Base-by-base conservation (phyloP, 1,140 invertebrate genomes). In the Tetragnatha versicolor region DNA sequence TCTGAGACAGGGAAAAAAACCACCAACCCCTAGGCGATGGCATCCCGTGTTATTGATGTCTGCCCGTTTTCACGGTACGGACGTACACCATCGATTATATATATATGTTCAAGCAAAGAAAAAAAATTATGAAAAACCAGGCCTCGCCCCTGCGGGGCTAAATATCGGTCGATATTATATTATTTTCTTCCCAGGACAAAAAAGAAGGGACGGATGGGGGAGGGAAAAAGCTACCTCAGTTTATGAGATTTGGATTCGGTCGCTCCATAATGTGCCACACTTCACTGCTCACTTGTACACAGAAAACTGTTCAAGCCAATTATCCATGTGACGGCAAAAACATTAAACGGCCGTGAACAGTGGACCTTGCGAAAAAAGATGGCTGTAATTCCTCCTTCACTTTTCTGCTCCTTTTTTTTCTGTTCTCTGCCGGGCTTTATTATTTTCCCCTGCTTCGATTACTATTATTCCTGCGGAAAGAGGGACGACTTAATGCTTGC, bases 211-310 rank as follows among this genome's bases (percentile, higher is more conserved):
- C 7, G n/a, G 37, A 22, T 42, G 27, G 20, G 37, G 17, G 1
- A 29, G 1, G 25, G 9, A 60, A 58, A 45, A 73, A 60, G 42
- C 2, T n/a, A 9, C 33, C 20, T 60, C 37, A 60, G 31, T 73
- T 73, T 73, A 73, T 73, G 69, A 73, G 51, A 73, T 60, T 73
- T 73, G 55, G 69, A 73, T 60, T 73, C 29, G 69, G 69, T 55
- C 35, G 45, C 17, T 7, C 65, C 42, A 47, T 58, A 51, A 73
- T 73, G 51, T 22, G 69, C 51, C 53, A 73, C 69, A 73, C 69
- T 73, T 22, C 53, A 37, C n/a, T 69, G 66, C 51, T 37, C 51
- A 53, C 66, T 29, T 22, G 39, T 22, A 60, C 51, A 33, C n/a
- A 31, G 55, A 73, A 69, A 60, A 73, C 53, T 73, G 55, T 47